phyloP scores from a whole-genome alignment of 1,140 invertebrate species.

The Cotesia typhae region DNA sequence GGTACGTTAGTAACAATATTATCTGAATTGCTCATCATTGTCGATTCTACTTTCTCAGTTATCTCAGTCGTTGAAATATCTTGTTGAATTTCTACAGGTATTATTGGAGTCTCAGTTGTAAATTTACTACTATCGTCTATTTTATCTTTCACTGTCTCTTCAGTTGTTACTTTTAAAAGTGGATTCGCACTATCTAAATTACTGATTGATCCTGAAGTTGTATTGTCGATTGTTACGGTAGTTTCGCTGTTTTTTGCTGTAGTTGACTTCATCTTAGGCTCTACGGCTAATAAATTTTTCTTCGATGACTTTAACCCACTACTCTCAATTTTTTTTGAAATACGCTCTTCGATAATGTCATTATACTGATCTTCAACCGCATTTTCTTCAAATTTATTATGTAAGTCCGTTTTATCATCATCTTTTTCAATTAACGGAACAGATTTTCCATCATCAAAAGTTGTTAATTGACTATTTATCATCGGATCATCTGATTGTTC shows the following conservation, averaged over 20 bases:
- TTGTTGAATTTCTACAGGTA: conserved; percentile 60
- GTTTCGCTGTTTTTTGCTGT: neutral
- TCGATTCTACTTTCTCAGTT: conserved; percentile 39
- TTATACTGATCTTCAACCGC: conserved; percentile 60
- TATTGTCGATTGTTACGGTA: conserved; percentile 10
- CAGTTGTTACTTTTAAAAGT: conserved; percentile 12
- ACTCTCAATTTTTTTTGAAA: conserved; percentile 42
- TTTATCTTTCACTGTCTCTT: conserved; percentile 37
- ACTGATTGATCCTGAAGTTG: conserved; percentile 27
- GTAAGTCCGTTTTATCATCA: neutral
- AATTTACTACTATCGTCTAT: conserved; percentile 51
- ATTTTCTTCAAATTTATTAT: conserved; percentile 50
- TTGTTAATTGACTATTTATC: neutral
- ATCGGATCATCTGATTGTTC: neutral
- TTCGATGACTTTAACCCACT: conserved; percentile 28
- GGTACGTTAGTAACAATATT: conserved; percentile 27
- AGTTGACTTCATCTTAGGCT: neutral
- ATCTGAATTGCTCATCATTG: conserved; percentile 9
- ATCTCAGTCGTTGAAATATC: conserved; percentile 54
- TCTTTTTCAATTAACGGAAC: conserved; percentile 25
- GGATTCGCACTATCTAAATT: neutral
- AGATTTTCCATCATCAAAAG: conserved; percentile 1
- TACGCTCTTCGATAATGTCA: conserved; percentile 56
- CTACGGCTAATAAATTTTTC: neutral
- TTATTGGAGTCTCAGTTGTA: conserved; percentile 58